These are phyloP conservation scores for Anniella stebbinsi DNA, from an alignment of 2,797 vertebrate species.

Conservation along the genomic window DNA sequence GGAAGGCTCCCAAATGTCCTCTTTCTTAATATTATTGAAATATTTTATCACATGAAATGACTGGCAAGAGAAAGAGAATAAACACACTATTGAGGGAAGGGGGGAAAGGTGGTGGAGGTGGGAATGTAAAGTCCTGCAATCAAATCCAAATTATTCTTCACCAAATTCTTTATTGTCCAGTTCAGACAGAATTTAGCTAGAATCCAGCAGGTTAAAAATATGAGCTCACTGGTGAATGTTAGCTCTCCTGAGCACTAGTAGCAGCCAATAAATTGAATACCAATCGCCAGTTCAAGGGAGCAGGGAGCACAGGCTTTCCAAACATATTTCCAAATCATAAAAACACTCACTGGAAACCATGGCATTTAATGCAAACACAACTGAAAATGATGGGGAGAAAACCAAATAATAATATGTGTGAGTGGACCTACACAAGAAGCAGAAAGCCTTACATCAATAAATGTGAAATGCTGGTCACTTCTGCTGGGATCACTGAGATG, in stretches of 20 bases:
- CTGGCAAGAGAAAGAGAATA: slow-evolving; percentile 44
- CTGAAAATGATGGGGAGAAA: neutral
- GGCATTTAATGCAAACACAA: neutral
- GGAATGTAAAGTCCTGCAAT: neutral
- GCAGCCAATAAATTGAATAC: neutral
- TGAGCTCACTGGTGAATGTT: neutral
- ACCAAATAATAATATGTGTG: neutral
- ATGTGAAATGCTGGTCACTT: slow-evolving; percentile 5
- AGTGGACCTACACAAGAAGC: neutral
- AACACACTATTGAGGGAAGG: slow-evolving; percentile 48
- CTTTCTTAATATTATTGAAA: slow-evolving; percentile 35
- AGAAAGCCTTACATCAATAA: neutral
- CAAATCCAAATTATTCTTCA: neutral
- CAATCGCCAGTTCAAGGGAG: neutral
- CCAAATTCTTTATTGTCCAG: neutral
- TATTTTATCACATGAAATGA: slow-evolving; percentile 32
- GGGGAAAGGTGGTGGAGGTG: neutral
- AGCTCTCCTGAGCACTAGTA: neutral
- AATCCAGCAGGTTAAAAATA: neutral
- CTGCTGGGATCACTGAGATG: neutral
- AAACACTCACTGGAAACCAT: neutral
- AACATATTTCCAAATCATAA: neutral
- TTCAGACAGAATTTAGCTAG: neutral
- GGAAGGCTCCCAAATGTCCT: slow-evolving; percentile 1
- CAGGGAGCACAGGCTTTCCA: neutral